Evolutionary conservation across 2,888 invertebrate genomes (phyloP).

Genomic region (Euphydryas editha): DNA sequence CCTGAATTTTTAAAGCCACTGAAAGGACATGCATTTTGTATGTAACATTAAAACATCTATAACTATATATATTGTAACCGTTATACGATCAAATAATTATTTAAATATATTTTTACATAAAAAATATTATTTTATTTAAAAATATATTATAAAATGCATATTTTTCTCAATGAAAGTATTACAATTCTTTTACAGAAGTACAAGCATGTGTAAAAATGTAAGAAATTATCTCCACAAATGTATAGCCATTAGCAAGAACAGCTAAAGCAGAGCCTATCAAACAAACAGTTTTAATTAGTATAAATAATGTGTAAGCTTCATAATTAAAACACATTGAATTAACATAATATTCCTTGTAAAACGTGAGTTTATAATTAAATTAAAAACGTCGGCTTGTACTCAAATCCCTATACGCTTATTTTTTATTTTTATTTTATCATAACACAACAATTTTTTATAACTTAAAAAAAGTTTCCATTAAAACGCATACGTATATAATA

Average conservation of each 20-base stretch:
- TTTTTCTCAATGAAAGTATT: no score
- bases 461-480: conserved; percentile 24
- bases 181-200: no score
- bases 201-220: no score
- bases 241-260: no score
- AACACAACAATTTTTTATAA: neutral
- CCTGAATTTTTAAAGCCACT: conserved; percentile 72
- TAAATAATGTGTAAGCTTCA: no score
- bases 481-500: conserved; percentile 22
- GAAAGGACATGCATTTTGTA: conserved; percentile 59
- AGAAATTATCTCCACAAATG: no score
- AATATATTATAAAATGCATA: no score
- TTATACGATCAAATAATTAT: neutral
- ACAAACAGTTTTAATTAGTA: no score
- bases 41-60: conserved; percentile 43
- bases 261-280: no score
- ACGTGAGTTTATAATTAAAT: neutral
- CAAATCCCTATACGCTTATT: neutral
- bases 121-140: no score
- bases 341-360: neutral
- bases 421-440: neutral
- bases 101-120: neutral
- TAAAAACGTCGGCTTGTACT: neutral
- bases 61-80: conserved; percentile 8
- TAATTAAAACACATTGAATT: neutral